phyloP scores from a whole-genome alignment of 2,113 vertebrate species.

The Podilymbus podiceps region DNA sequence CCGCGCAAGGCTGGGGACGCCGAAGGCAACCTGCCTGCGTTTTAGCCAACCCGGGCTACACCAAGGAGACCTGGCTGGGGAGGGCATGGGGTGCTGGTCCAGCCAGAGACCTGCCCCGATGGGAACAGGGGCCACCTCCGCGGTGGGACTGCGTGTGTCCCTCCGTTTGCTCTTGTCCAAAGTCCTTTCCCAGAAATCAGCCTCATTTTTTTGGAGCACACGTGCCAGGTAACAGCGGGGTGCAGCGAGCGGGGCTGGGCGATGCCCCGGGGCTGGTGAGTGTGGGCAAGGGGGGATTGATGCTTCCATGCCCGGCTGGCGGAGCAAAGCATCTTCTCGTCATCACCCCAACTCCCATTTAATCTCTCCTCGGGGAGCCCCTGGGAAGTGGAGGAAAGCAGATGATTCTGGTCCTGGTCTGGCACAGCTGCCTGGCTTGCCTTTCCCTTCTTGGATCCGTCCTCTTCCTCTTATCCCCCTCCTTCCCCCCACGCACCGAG shows the following conservation, averaged over 20 bases:
- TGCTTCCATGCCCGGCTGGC: background rate
- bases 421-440: background rate
- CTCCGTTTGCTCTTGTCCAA: background rate
- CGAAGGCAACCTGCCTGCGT: rapidly evolving
- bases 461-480: background rate
- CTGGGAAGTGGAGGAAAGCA: rapidly evolving
- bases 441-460: background rate
- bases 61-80: background rate
- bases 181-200: background rate
- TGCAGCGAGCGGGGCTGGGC: rapidly evolving
- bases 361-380: background rate
- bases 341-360: background rate
- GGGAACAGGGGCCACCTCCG: rapidly evolving
- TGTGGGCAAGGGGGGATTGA: rapidly evolving
- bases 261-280: rapidly evolving
- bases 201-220: rapidly evolving
- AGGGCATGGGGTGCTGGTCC: background rate
- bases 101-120: rapidly evolving
- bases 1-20: rapidly evolving
- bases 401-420: background rate
- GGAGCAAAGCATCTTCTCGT: background rate
- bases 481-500: rapidly evolving
- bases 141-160: rapidly evolving
- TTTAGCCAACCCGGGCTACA: background rate
- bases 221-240: rapidly evolving